Evolutionary conservation across 2,113 vertebrate species (phyloP), one percentile per base, ranked within the genome.

Genomic region (Gulo gulo): DNA sequence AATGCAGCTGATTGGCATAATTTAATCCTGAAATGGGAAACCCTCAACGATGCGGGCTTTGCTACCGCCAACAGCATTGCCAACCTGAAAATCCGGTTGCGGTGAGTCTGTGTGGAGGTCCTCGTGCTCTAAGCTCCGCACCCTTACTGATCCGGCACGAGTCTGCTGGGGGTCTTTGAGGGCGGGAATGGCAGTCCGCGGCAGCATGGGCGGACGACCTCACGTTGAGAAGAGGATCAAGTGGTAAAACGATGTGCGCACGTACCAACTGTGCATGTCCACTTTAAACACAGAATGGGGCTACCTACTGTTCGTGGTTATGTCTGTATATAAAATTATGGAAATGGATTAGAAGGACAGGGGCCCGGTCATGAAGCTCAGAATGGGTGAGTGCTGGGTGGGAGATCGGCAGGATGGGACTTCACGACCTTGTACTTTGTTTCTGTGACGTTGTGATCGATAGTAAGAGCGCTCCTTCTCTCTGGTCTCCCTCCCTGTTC

Each of bases 1-100:
- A 99, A 99, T 45, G 99, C 99, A 2, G 99, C 99, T 0, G 99
- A 99, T 84, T 99, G 99, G 99, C 99, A 99, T 96, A 99, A 99
- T 98, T 98, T 99, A 96, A 99, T 99, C 89, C 97, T 99, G 96
- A 99, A 99, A 95, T 99, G 99, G 99, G 99, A 99, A 50, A 98
- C 95, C 15, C 98, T 99, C 69, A 99, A 98, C 14, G 98, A 99
- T 2, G 97, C 98, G 0, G 99, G 99, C 1, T 99, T 99, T 96
- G 92, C 86, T 6, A 92, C 52, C 0, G 99, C 99, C 1, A 98
- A 97, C 59, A 99, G 97, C 95, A 99, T 99, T 34, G 99, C 99
- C 78, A 99, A 99, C 98, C 96, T 99, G 95, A 99, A 98, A 98
- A 97, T 99, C 50, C 98, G 94, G 63, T 97, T 98, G 95, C 79